Evolutionary conservation across 2,113 vertebrate genomes (phyloP), one percentile per base, ranked within the genome.

Genomic region (Oreochromis tanganicae): DNA sequence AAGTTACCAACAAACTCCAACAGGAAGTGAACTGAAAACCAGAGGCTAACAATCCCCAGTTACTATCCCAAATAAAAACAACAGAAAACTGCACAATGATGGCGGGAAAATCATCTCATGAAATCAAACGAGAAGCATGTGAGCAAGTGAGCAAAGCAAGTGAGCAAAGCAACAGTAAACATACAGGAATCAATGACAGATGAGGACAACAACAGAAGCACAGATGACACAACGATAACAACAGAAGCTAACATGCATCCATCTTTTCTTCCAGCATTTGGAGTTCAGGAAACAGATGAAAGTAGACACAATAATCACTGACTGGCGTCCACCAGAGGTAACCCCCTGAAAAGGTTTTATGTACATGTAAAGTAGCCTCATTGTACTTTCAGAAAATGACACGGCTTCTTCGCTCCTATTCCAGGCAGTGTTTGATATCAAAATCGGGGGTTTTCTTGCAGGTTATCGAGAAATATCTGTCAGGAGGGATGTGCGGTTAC

Each of bases 241-340:
- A n/a, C 4, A 57, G 14, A 80, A 29, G 14, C 71, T 36, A 80
- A 86, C 78, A 21, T 11, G 11, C 6, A 7, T 14, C 57, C 17
- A 3, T 87, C 38, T 87, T 92, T 68, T 87, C 88, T 91, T 85
- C 3, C 94, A 99, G 98, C 97, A 99, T 27, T 1, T 98, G 38
- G 98, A 99, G 90, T 97, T 98, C 85, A 97, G 98, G 87, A 99
- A 96, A 93, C 92, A 97, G 85, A 97, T 98, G 95, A 97, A 98
- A 1, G 96, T 97, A 0, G 96, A 99, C 83, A 95, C 94, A 12
- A 97, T 98, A 81, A 43, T 92, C 0, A 95, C 91, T 0, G 92
- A 96, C 9, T 99, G 98, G 98, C 94, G 96, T 54, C 96, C 97
- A n/a, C 98, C 98, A 1, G 98, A 99, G 98, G 98, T 98, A 94